These are phyloP conservation scores for Callimico goeldii DNA, from an alignment of 2,797 vertebrate species.

Conservation along the genomic window DNA sequence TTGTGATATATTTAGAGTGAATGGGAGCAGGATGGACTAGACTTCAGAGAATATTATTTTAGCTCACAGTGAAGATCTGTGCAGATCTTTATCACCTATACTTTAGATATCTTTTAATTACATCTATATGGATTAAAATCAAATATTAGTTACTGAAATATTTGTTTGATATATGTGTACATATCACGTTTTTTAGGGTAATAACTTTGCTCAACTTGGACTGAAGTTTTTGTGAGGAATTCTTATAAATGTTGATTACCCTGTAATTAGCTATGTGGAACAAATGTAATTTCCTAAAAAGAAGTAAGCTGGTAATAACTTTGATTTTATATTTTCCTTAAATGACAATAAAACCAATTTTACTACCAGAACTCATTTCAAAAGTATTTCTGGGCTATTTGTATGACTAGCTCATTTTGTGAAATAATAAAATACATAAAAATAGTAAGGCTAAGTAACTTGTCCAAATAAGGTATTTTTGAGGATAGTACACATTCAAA, in stretches of 20 bases:
- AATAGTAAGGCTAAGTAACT: conserved; percentile 54
- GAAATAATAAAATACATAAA: conserved; percentile 60
- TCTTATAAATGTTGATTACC: neutral
- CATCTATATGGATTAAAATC: neutral
- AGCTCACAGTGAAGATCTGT: neutral
- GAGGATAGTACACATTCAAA: neutral
- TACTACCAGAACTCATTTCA: conserved; percentile 31
- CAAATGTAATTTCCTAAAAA: conserved; percentile 6
- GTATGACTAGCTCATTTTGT: conserved; percentile 54
- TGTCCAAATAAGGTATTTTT: conserved; percentile 59
- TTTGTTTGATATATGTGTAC: neutral
- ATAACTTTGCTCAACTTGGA: neutral
- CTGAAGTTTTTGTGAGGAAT: neutral
- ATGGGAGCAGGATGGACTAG: neutral
- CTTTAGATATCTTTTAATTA: conserved; percentile 5
- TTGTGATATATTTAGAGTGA: conserved; percentile 1
- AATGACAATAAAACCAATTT: conserved; percentile 4
- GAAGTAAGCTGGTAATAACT: neutral
- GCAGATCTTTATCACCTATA: neutral
- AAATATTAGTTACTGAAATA: neutral
- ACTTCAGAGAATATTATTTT: conserved; percentile 22
- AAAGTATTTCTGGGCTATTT: conserved; percentile 62
- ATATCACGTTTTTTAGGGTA: neutral
- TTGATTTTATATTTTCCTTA: conserved; percentile 38
- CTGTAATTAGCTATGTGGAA: neutral